phyloP scores from a whole-genome alignment of 2,797 vertebrate genomes.

The Geotrypetes seraphini region DNA sequence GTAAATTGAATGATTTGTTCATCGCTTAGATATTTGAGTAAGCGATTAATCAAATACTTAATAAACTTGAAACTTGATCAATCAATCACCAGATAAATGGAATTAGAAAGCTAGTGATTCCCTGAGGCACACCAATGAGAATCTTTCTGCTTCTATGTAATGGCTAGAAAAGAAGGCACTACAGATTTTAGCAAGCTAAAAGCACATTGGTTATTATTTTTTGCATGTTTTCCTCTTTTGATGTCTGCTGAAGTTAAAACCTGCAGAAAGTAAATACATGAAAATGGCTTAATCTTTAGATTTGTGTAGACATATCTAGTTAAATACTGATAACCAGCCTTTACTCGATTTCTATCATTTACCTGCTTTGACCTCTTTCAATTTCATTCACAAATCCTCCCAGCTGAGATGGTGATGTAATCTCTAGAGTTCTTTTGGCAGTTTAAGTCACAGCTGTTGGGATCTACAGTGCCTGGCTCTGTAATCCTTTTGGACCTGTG shows the following conservation, averaged over 20 bases:
- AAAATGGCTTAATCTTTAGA: constrained; percentile 1
- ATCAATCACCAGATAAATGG: too few species aligned
- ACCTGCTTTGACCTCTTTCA: neutral
- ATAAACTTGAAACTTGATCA: too few species aligned
- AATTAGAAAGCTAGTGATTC: too few species aligned
- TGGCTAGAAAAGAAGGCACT: neutral
- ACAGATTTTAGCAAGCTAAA: neutral
- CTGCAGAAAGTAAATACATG: neutral
- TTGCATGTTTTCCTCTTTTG: neutral
- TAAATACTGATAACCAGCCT: too few species aligned
- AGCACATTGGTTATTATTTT: neutral
- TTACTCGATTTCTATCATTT: too few species aligned
- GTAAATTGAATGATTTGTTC: too few species aligned
- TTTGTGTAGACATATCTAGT: neutral
- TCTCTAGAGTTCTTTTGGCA: constrained; percentile 4
- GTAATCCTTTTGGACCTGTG: neutral
- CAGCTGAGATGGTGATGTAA: neutral
- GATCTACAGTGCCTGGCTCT: constrained; percentile 1
- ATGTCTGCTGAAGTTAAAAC: neutral
- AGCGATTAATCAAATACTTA: too few species aligned
- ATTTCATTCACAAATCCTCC: too few species aligned
- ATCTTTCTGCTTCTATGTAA: too few species aligned
- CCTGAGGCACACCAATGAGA: too few species aligned
- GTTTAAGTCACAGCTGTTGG: constrained; percentile 8
- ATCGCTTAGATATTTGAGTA: too few species aligned